A percentile compares a stretch with the other conserved stretches of the same genome.
Evolutionary conservation across 2,888 invertebrate genomes (phyloP).

Genomic region (Pseudeuparius sepicola): DNA sequence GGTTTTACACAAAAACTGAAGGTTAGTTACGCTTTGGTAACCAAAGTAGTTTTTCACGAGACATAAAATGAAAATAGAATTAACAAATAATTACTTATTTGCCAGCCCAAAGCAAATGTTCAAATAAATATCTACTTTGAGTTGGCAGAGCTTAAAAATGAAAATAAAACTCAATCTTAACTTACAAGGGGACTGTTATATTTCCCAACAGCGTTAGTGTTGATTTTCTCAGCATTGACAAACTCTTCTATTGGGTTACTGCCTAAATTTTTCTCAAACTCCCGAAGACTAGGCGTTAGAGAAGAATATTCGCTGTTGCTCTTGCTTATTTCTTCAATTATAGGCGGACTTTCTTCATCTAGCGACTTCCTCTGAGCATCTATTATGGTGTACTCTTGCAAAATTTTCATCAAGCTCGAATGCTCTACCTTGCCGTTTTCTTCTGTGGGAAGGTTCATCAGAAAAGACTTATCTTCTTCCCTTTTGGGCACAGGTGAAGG

Average conservation of each 20-base stretch:
- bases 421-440: constrained; percentile 32
- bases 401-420: constrained; percentile 36
- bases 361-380: constrained; percentile 21
- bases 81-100: too few species aligned
- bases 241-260: constrained; percentile 25
- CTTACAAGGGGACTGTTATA: too few species aligned
- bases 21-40: too few species aligned
- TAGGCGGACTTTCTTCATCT: constrained; percentile 9
- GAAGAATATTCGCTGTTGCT: constrained; percentile 14
- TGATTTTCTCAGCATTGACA: constrained; percentile 27
- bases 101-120: too few species aligned
- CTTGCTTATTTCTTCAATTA: constrained; percentile 12
- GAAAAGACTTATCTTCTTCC: constrained; percentile 9
- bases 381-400: constrained; percentile 34
- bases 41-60: too few species aligned
- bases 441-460: constrained; percentile 22
- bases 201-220: constrained; percentile 18
- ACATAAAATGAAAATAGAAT: too few species aligned
- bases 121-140: too few species aligned
- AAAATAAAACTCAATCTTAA: too few species aligned
- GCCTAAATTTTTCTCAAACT: constrained; percentile 26
- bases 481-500: constrained; percentile 27
- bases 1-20: too few species aligned
- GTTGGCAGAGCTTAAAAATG: too few species aligned
- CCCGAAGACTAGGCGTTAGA: constrained; percentile 23